Evolutionary conservation across 2,113 vertebrate species (phyloP), one percentile per base, ranked within the genome.

Genomic region (Phocoena phocoena): DNA sequence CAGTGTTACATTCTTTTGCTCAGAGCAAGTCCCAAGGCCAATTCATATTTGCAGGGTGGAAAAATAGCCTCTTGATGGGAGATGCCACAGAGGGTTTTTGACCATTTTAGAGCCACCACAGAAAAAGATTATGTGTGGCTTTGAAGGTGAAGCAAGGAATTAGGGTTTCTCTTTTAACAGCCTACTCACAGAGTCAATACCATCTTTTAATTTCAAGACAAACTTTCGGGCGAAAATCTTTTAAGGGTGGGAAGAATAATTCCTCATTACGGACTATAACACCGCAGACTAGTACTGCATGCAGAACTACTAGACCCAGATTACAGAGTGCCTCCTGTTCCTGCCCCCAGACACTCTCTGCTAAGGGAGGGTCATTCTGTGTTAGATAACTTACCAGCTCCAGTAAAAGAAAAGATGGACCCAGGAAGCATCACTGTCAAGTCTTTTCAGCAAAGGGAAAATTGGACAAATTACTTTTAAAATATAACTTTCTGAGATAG

Each of bases 281-380:
- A 7, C 44, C 33, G 15, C 33, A 13, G 20, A 82, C 25, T 7
- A 2, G 12, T 10, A 1, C 33, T 38, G 23, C 12, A 6, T 8
- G 25, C 36, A 21, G 50, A 81, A 25, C 3, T 33, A 1, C 23
- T 17, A 17, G 31, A 33, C 26, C 55, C 9, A 4, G 6, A 28
- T 18, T 4, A 2, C 2, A 21, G 33, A 20, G 31, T 2, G 11
- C 20, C 21, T 38, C 33, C 50, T 3, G 0, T 5, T 18, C 50
- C 81, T 58, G 38, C 18, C 8, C 7, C 5, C 0, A 2, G 41
- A 25, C 12, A 3, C 3, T 4, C 41, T 23, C 28, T 38, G 90
- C 74, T 38, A 3, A 38, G 62, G 21, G 6, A 1, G 14, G 36
- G 20, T 14, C 76, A 31, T 31, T 17, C 70, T 23, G 8, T 12